A percentile compares a stretch with the other conserved stretches of the same genome.
Evolutionary conservation across 2,888 invertebrate genomes (phyloP).

Genomic region (Hyposoter didymator): DNA sequence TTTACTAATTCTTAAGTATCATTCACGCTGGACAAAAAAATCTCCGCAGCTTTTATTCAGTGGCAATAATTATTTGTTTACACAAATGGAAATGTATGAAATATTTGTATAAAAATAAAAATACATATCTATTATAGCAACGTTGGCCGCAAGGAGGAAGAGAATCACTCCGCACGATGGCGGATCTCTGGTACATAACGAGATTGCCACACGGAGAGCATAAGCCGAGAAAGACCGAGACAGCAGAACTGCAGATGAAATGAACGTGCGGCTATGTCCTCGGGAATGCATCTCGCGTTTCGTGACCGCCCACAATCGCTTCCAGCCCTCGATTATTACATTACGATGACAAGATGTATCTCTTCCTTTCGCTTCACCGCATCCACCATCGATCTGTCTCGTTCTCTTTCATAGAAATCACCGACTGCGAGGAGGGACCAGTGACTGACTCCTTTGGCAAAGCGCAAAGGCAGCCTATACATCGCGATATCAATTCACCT

Average conservation of each 20-base stretch:
- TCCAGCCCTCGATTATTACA: constrained; percentile 63
- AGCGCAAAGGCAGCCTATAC: background rate
- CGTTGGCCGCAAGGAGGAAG: constrained; percentile 69
- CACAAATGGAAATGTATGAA: background rate
- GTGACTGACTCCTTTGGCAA: constrained; percentile 33
- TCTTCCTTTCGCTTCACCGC: constrained; percentile 6
- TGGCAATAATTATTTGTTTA: background rate
- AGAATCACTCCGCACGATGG: constrained; percentile 38
- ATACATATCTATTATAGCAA: constrained; percentile 35
- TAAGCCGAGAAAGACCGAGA: constrained; percentile 48
- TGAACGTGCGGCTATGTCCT: constrained; percentile 46
- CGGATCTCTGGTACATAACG: constrained; percentile 51
- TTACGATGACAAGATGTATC: constrained; percentile 62
- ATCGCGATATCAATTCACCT: background rate
- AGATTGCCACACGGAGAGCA: constrained; percentile 65
- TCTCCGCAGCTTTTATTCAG: background rate
- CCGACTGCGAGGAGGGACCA: constrained; percentile 10
- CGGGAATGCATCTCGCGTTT: constrained; percentile 51
- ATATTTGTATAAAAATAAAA: background rate
- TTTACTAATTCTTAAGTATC: background rate
- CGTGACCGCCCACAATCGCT: constrained; percentile 44
- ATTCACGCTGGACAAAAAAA: background rate
- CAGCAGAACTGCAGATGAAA: constrained; percentile 52
- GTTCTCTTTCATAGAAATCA: constrained; percentile 1
- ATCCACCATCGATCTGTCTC: background rate